These are phyloP conservation scores for Xenops minutus DNA, from an alignment of 2,797 vertebrate genomes.

Conservation along the genomic window DNA sequence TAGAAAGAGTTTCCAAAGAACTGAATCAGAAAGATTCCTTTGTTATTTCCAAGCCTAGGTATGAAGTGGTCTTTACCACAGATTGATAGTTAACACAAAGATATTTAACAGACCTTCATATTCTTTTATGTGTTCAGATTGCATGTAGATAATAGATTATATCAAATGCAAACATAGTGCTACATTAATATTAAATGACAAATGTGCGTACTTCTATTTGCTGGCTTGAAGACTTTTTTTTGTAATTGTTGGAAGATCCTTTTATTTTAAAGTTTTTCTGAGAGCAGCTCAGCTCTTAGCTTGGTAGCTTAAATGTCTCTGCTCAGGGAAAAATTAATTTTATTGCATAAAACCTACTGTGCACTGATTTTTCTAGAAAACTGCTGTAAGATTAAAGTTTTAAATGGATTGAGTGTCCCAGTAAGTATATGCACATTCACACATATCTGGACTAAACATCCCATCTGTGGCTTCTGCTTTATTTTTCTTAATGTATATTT, in stretches of 20 bases:
- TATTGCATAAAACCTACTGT: not conserved
- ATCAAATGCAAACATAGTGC: not conserved
- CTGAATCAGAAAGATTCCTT: not conserved
- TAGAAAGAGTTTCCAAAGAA: not conserved
- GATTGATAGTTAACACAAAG: not conserved
- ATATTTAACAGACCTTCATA: not conserved
- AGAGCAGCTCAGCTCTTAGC: not conserved
- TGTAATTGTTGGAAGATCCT: not conserved
- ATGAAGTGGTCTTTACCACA: not conserved
- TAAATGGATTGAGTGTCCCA: not conserved
- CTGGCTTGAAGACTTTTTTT: not conserved
- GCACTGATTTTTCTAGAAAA: not conserved
- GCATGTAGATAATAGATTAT: not conserved
- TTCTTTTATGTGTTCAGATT: conserved; percentile 1
- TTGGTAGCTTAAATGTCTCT: not conserved
- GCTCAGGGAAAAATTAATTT: not conserved
- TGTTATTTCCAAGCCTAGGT: not conserved
- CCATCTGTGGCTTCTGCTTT: conserved; percentile 36
- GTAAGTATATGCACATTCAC: not conserved
- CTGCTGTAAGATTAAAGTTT: conserved; percentile 3
- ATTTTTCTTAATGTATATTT: conserved; percentile 54
- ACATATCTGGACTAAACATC: not conserved
- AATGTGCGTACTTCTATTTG: not conserved
- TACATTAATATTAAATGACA: not conserved
- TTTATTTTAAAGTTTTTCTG: not conserved